Evolutionary conservation across 2,113 vertebrate genomes (phyloP).

Genomic region (Ia io): DNA sequence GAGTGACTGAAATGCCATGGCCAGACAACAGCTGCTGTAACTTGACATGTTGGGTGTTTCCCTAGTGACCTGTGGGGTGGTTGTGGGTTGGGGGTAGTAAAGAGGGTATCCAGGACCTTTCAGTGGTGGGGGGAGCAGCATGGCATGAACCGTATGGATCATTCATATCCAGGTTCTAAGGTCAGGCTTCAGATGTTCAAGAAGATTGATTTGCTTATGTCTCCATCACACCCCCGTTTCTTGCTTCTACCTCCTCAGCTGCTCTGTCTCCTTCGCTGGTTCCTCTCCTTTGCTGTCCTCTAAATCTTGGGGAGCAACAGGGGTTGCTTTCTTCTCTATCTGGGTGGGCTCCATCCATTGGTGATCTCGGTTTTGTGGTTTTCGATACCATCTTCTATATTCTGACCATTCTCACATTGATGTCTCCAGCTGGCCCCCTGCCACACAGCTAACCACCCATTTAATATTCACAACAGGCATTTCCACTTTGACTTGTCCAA

Average conservation of each 20-base stretch:
- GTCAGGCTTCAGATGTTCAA: not conserved
- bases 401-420: not conserved
- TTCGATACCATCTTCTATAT: not conserved
- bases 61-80: too few species aligned
- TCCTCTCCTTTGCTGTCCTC: not conserved
- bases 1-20: rapidly evolving
- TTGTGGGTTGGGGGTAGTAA: not conserved
- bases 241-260: not conserved
- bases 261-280: not conserved
- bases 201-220: not conserved
- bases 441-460: not conserved
- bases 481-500: not conserved
- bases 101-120: too few species aligned
- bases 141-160: too few species aligned
- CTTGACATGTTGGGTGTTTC: not conserved
- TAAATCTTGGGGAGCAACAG: not conserved
- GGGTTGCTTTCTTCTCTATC: not conserved
- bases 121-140: rapidly evolving
- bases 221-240: too few species aligned
- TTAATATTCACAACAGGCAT: not conserved
- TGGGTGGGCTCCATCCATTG: not conserved
- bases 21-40: not conserved
- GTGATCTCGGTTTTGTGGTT: not conserved
- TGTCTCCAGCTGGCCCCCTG: not conserved
- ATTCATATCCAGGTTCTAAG: not conserved